Conservation (phyloP, 2,888 invertebrate species). For the Netelia melanura region DNA sequence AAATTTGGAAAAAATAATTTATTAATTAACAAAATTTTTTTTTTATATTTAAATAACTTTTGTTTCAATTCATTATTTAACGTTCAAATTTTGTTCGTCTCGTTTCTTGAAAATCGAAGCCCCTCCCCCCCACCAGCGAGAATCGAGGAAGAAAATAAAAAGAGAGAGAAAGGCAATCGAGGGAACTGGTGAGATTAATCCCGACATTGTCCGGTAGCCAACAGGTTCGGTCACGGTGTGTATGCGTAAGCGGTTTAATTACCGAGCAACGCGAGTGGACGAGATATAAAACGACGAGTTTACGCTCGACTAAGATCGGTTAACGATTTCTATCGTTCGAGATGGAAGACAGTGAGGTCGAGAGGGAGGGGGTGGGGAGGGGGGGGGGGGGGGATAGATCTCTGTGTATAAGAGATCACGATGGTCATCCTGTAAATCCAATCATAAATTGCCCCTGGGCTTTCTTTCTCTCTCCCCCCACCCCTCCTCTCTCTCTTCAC, state of each 20-base stretch:
- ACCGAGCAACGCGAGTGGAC: constrained; percentile 47
- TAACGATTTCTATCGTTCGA: constrained; percentile 68
- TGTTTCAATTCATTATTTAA: constrained; percentile 5
- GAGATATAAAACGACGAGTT: constrained; percentile 36
- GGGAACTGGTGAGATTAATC: constrained; percentile 52
- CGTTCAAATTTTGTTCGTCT: constrained; percentile 9
- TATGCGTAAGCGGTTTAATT: constrained; percentile 70
- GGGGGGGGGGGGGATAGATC: not conserved
- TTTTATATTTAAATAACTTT: constrained; percentile 32
- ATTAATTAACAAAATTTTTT: not conserved
- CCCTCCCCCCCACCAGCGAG: not conserved
- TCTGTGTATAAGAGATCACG: constrained; percentile 54
- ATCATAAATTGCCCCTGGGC: constrained; percentile 68
- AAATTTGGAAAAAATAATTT: not conserved
- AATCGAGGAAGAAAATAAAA: constrained; percentile 14
- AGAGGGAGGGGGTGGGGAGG: not conserved
- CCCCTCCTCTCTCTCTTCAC: not conserved
- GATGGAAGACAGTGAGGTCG: not conserved
- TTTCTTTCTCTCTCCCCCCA: too few relatives aligned
- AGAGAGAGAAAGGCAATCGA: constrained; percentile 33
- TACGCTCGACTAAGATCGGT: constrained; percentile 46
- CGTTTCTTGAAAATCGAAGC: constrained; percentile 33
- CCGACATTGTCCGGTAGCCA: constrained; percentile 71
- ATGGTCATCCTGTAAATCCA: constrained; percentile 71
- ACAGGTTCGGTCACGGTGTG: constrained; percentile 71